A percentile compares a stretch with the other conserved stretches of the same genome.
phyloP scores from a whole-genome alignment of 2,113 vertebrate species.

The Origma solitaria region DNA sequence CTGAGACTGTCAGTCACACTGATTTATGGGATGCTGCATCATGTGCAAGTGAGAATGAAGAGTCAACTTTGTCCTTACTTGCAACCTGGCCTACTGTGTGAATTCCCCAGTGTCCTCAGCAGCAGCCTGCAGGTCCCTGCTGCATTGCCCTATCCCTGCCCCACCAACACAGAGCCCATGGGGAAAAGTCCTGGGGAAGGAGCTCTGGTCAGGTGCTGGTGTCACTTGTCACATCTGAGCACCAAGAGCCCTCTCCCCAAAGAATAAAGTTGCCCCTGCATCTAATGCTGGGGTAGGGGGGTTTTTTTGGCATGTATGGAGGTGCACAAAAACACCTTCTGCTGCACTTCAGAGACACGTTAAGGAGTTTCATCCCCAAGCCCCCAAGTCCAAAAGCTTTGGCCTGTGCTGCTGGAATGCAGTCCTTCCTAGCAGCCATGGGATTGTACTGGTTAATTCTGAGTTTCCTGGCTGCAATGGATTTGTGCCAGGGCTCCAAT shows the following conservation, averaged over 20 bases:
- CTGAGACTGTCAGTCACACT: not conserved
- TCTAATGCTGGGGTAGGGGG: too few species aligned
- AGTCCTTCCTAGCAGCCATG: not conserved
- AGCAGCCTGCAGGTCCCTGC: not conserved
- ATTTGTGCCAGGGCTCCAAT: conserved; percentile 73
- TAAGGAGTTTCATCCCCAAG: not conserved
- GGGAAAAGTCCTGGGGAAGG: not conserved
- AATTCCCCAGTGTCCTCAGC: not conserved
- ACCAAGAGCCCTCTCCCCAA: not conserved
- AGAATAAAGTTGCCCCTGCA: not conserved
- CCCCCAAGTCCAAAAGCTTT: not conserved
- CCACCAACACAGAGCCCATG: not conserved
- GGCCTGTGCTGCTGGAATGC: accelerated
- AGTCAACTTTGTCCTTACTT: not conserved
- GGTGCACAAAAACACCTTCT: not conserved
- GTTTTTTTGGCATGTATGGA: not conserved
- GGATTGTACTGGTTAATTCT: conserved; percentile 61
- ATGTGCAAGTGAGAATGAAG: not conserved
- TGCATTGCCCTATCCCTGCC: not conserved
- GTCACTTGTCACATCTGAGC: not conserved
- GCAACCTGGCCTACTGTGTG: not conserved
- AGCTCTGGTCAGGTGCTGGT: not conserved
- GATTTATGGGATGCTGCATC: not conserved
- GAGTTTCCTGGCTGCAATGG: conserved; percentile 73
- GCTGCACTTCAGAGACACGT: accelerated